phyloP scores from a whole-genome alignment of 2,113 vertebrate species.

The Alethe castanea region DNA sequence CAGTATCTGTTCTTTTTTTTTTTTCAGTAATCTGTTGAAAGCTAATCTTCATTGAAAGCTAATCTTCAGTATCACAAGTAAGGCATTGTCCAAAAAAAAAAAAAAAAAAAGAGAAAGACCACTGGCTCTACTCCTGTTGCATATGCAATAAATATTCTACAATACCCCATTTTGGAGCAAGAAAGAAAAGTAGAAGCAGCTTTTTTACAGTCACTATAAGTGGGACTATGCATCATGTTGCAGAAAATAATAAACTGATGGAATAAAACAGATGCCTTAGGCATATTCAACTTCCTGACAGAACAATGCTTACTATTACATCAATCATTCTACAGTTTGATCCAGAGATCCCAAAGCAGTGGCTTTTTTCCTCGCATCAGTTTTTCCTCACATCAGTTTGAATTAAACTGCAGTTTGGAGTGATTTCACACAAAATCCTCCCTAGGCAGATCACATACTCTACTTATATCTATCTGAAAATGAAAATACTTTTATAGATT shows the following conservation, averaged over 20 bases:
- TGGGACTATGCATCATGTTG: neutral
- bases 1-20: neutral
- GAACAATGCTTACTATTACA: neutral
- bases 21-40: conserved; percentile 17
- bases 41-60: neutral
- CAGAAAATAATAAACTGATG: neutral
- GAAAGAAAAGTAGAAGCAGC: neutral
- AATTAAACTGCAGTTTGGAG: neutral
- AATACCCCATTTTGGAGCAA: neutral
- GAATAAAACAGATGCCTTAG: neutral
- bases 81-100: conserved; percentile 4
- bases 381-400: neutral
- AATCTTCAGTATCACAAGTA: conserved; percentile 27
- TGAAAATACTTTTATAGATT: neutral
- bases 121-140: neutral
- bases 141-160: neutral
- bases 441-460: neutral
- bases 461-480: neutral
- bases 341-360: neutral
- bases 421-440: neutral
- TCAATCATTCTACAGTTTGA: neutral
- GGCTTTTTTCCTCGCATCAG: neutral
- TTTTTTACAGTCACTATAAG: neutral
- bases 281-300: neutral
- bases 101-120: neutral